phyloP scores from a whole-genome alignment of 2,113 vertebrate genomes.

The Ceyx cyanopectus region DNA sequence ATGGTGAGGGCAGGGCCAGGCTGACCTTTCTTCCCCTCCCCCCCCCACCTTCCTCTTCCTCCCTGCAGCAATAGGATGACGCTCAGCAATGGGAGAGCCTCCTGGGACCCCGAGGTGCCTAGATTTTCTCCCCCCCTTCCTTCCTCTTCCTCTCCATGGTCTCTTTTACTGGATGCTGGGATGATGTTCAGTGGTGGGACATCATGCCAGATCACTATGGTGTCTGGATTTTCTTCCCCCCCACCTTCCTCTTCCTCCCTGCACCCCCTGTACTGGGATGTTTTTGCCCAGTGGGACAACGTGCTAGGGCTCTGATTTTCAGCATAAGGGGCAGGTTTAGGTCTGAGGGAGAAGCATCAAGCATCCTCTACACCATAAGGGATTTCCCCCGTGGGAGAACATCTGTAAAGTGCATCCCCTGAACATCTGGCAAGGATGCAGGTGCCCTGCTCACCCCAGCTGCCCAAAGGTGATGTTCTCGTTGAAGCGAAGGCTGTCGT shows the following conservation, averaged over 20 bases:
- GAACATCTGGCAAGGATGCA: not conserved
- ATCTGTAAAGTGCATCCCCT: not conserved
- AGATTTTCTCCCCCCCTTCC: not conserved
- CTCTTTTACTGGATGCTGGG: accelerated
- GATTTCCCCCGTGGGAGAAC: accelerated
- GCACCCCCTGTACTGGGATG: not conserved
- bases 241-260: not conserved
- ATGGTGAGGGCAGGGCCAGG: not conserved
- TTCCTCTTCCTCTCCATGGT: not conserved
- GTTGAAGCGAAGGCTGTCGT: conserved; percentile 91
- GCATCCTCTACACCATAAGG: no score
- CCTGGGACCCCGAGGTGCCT: accelerated
- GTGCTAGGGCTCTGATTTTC: not conserved
- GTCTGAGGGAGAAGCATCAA: not conserved
- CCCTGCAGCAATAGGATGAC: accelerated
- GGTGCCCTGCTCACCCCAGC: conserved; percentile 84
- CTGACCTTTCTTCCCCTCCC: not conserved
- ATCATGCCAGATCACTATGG: not conserved
- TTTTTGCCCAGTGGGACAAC: no score
- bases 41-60: not conserved
- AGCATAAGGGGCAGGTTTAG: not conserved
- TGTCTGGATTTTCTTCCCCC: not conserved
- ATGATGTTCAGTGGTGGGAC: not conserved
- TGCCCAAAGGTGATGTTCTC: conserved; percentile 98
- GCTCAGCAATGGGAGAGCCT: accelerated